Conservation (phyloP, 2,797 vertebrate genomes). For the Molossus molossus region DNA sequence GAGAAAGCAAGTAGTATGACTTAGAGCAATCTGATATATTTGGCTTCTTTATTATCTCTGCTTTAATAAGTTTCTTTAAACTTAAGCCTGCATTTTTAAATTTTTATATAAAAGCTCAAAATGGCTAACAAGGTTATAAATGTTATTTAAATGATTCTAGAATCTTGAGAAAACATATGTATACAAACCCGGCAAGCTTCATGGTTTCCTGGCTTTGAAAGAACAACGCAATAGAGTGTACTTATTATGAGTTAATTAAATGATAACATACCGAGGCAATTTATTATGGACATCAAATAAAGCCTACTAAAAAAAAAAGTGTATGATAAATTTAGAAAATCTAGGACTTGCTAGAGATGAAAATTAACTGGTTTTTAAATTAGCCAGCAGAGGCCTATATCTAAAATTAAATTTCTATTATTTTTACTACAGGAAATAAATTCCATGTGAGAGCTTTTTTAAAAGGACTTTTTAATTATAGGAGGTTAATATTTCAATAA, state of each 20-base stretch:
- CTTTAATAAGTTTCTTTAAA: slow-evolving; percentile 63
- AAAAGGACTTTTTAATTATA: slow-evolving; percentile 66
- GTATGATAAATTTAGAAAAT: slow-evolving; percentile 72
- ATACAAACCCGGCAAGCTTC: slow-evolving; percentile 52
- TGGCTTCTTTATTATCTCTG: slow-evolving; percentile 10
- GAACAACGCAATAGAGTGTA: neutral
- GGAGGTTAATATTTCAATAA: slow-evolving; percentile 72
- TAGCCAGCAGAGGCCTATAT: slow-evolving; percentile 61
- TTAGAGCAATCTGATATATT: neutral
- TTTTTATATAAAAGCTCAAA: slow-evolving; percentile 55
- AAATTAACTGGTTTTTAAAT: slow-evolving; percentile 78
- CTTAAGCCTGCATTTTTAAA: slow-evolving; percentile 64
- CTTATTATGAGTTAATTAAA: slow-evolving; percentile 75
- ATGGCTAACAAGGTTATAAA: neutral
- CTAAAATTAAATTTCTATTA: slow-evolving; percentile 82
- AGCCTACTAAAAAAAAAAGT: slow-evolving; percentile 30
- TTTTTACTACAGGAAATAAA: slow-evolving; percentile 78
- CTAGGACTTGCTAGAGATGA: slow-evolving; percentile 61
- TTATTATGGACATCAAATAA: slow-evolving; percentile 72
- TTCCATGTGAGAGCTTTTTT: slow-evolving; percentile 55
- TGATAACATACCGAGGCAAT: slow-evolving; percentile 69
- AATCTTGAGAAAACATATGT: slow-evolving; percentile 60
- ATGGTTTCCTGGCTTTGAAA: slow-evolving; percentile 54
- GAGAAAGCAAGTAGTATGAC: neutral
- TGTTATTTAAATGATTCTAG: neutral